Conservation (phyloP, 2,888 invertebrate genomes). For the Synergus laeviventris region DNA sequence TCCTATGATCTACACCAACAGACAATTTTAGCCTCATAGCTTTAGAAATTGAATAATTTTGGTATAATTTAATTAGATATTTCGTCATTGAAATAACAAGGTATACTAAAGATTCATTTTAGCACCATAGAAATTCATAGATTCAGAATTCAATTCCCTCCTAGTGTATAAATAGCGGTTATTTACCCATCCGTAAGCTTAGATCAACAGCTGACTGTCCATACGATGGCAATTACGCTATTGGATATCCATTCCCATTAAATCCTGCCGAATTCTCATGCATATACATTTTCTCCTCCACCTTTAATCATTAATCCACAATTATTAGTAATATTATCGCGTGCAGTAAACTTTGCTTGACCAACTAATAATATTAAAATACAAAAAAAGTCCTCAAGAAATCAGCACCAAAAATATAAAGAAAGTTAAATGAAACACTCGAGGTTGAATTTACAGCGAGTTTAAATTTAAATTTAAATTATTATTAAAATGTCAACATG, state of each 20-base stretch:
- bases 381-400: too few species aligned
- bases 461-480: too few species aligned
- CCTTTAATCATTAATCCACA: background rate
- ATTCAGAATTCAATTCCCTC: constrained; percentile 26
- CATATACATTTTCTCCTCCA: background rate
- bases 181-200: constrained; percentile 27
- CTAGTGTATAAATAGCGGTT: constrained; percentile 23
- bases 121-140: constrained; percentile 13
- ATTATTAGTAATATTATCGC: background rate
- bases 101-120: background rate
- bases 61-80: background rate
- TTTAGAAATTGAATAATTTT: background rate
- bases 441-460: too few species aligned
- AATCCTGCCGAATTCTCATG: constrained; percentile 9
- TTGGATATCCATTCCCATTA: constrained; percentile 18
- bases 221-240: constrained; percentile 30
- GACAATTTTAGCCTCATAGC: background rate
- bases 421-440: too few species aligned
- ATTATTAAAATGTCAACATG: too few species aligned
- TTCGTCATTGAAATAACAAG: background rate
- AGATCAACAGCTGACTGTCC: constrained; percentile 24
- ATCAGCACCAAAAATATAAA: too few species aligned
- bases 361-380: too few species aligned
- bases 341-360: too few species aligned
- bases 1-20: background rate